These are phyloP conservation scores for Elephantulus edwardii DNA, from an alignment of 2,113 vertebrate genomes.

Conservation along the genomic window DNA sequence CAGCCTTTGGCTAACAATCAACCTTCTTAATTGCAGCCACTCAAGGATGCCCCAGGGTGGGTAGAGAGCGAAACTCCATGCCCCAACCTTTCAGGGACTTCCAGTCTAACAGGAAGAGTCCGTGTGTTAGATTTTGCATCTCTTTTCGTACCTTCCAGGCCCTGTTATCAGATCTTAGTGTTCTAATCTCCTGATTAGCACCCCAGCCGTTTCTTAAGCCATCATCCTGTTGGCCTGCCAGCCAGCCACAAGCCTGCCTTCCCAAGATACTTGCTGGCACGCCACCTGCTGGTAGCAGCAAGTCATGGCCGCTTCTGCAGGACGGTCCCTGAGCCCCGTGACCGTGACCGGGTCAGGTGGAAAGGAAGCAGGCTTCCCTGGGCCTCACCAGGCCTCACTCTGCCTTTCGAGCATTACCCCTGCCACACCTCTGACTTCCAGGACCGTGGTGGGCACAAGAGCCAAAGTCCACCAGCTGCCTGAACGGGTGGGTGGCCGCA, in stretches of 20 bases:
- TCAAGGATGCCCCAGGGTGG: background rate
- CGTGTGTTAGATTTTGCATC: background rate
- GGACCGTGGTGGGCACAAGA: background rate
- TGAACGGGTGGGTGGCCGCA: background rate
- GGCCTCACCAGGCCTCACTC: background rate
- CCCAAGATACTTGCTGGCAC: fast-evolving
- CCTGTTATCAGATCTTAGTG: fast-evolving
- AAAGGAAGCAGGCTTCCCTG: background rate
- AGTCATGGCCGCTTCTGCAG: fast-evolving
- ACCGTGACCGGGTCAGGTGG: background rate
- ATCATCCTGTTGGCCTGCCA: too few relatives aligned
- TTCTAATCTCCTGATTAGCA: background rate
- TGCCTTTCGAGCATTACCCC: background rate
- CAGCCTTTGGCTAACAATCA: background rate
- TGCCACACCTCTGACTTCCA: background rate
- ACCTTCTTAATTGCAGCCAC: background rate
- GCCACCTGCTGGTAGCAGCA: background rate
- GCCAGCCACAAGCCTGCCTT: background rate
- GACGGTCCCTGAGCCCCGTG: background rate
- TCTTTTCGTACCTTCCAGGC: background rate
- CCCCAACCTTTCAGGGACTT: background rate
- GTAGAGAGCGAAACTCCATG: background rate
- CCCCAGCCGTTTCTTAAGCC: background rate
- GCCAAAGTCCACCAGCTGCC: fast-evolving
- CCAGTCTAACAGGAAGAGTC: background rate